Evolutionary conservation across 2,113 vertebrate species (phyloP).

Genomic region (Argyrosomus japonicus): DNA sequence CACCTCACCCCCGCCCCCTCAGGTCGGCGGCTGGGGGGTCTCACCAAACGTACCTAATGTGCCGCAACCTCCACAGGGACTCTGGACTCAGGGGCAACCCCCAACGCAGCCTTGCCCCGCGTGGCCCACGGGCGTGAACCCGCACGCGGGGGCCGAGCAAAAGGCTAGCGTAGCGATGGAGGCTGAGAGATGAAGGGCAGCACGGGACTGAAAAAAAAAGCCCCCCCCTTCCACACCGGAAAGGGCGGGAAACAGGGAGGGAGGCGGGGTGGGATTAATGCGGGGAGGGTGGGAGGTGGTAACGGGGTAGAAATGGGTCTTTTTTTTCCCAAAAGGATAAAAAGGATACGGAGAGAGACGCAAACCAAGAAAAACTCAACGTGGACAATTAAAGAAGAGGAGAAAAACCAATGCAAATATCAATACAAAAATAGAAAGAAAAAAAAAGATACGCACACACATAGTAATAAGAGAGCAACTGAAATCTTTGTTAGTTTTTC

Average conservation of each 20-base stretch:
- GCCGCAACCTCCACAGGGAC: conserved; percentile 85
- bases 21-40: conserved; percentile 85
- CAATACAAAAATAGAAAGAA: conserved; percentile 61
- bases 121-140: conserved; percentile 87
- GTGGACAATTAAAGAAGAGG: conserved; percentile 79
- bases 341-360: conserved; percentile 63
- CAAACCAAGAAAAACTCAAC: conserved; percentile 83
- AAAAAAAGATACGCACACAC: conserved; percentile 72
- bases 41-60: conserved; percentile 83
- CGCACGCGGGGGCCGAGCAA: conserved; percentile 88
- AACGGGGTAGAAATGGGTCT: conserved; percentile 47
- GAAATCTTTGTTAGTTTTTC: conserved; percentile 81
- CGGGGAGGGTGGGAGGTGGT: conserved; percentile 23
- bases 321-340: conserved; percentile 48
- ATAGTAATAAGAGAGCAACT: conserved; percentile 82
- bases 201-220: conserved; percentile 51
- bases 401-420: conserved; percentile 83
- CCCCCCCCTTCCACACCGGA: conserved; percentile 1
- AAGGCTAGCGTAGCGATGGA: conserved; percentile 95
- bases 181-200: conserved; percentile 95
- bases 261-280: not conserved
- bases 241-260: conserved; percentile 11
- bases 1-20: conserved; percentile 90
- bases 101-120: conserved; percentile 85
- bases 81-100: conserved; percentile 91